These are phyloP conservation scores for Gasterosteus aculeatus DNA, from an alignment of 2,113 vertebrate species.

Conservation along the genomic window DNA sequence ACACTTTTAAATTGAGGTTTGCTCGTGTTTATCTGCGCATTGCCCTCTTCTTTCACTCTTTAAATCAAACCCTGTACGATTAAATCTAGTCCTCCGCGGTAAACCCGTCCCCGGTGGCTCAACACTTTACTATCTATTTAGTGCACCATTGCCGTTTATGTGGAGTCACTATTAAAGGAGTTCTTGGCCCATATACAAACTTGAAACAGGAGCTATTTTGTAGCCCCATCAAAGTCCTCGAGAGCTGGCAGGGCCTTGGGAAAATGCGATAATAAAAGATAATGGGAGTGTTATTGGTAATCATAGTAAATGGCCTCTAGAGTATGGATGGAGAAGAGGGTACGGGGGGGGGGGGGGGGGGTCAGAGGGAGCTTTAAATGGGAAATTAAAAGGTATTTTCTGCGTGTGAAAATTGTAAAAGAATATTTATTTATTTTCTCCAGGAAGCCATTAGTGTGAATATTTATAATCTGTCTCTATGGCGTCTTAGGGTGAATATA, in stretches of 20 bases:
- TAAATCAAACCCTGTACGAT: slow-evolving; percentile 18
- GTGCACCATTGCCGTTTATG: slow-evolving; percentile 60
- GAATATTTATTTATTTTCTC: slow-evolving; percentile 33
- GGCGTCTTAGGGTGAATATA: neutral
- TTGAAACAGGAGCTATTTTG: slow-evolving; percentile 57
- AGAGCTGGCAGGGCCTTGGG: slow-evolving; percentile 50
- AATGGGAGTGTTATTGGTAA: slow-evolving; percentile 72
- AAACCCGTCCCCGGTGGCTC: slow-evolving; percentile 47
- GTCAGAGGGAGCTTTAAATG: slow-evolving; percentile 18
- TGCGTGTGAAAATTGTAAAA: slow-evolving; percentile 18
- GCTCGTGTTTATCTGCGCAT: slow-evolving; percentile 21
- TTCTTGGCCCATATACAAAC: slow-evolving; percentile 41
- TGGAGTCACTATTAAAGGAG: slow-evolving; percentile 52
- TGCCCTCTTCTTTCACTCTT: slow-evolving; percentile 13
- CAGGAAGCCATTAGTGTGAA: slow-evolving; percentile 34
- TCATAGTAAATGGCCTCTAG: slow-evolving; percentile 67
- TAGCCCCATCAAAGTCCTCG: slow-evolving; percentile 61
- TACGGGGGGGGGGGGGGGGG: slow-evolving; percentile 1
- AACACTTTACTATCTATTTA: slow-evolving; percentile 58
- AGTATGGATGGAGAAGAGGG: slow-evolving; percentile 43
- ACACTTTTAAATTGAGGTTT: slow-evolving; percentile 28
- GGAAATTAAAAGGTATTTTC: slow-evolving; percentile 29
- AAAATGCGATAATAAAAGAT: slow-evolving; percentile 74
- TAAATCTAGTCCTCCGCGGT: slow-evolving; percentile 28
- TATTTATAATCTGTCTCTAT: slow-evolving; percentile 9